Conservation (phyloP, 2,888 invertebrate genomes). For the Scaptomyza flava region DNA sequence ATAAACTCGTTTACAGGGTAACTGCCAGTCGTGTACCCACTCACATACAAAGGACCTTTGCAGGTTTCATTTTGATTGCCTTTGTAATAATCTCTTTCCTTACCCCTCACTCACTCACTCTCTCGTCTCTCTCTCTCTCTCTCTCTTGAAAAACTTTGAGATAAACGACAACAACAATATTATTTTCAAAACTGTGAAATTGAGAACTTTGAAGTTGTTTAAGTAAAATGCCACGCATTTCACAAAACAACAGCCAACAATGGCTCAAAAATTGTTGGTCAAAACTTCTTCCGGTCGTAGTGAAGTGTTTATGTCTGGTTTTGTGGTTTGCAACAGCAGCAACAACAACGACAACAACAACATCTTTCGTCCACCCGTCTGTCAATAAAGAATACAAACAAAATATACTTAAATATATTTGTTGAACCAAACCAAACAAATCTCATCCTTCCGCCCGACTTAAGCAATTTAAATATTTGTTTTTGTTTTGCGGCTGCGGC, state of each 20-base stretch:
- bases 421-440: background rate
- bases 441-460: background rate
- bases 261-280: conserved; percentile 11
- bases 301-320: conserved; percentile 69
- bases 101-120: too few species aligned
- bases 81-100: conserved; percentile 4
- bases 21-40: conserved; percentile 2
- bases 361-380: too few species aligned
- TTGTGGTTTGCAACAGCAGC: conserved; percentile 43
- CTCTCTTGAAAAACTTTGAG: conserved; percentile 34
- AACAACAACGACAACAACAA: conserved; percentile 14
- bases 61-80: conserved; percentile 28
- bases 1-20: conserved; percentile 2
- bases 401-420: conserved; percentile 9
- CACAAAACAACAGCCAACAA: conserved; percentile 7
- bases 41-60: background rate
- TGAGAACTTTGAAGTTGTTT: conserved; percentile 43
- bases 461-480: conserved; percentile 40
- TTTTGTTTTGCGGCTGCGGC: conserved; percentile 25
- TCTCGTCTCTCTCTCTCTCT: background rate
- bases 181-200: conserved; percentile 17
- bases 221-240: conserved; percentile 24
- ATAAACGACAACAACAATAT: conserved; percentile 45
- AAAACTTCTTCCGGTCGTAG: conserved; percentile 40
- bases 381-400: conserved; percentile 32